These are phyloP conservation scores for Pristionchus maxplancki DNA, from an alignment of 2,888 invertebrate species.

Conservation along the genomic window DNA sequence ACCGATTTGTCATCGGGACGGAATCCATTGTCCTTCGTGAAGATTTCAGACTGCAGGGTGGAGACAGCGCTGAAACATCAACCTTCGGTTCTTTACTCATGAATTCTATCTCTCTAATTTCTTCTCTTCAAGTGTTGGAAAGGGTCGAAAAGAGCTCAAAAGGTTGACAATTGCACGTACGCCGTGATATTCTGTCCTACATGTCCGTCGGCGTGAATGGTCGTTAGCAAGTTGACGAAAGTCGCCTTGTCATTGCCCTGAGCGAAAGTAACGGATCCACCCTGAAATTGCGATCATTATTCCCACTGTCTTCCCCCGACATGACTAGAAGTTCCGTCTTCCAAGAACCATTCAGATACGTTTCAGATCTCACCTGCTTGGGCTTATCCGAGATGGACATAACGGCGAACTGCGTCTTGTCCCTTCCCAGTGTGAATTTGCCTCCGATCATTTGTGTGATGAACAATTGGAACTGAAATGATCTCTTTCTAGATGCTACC, in stretches of 20 bases:
- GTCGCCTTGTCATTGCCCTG: background rate
- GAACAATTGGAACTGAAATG: conserved; percentile 41
- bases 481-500: too few relatives aligned
- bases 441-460: background rate
- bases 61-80: background rate
- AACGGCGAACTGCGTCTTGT: background rate
- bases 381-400: conserved; percentile 17
- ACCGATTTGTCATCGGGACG: background rate
- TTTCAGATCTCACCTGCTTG: background rate
- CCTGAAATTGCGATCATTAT: background rate
- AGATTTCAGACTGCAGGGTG: conserved; percentile 25
- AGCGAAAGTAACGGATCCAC: conserved; percentile 25
- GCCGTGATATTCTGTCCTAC: conserved; percentile 42
- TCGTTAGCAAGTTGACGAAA: background rate
- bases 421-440: background rate
- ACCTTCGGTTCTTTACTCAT: too few relatives aligned
- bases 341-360: background rate
- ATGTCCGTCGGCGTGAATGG: conserved; percentile 11
- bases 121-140: too few relatives aligned
- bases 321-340: too few relatives aligned
- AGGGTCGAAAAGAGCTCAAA: too few relatives aligned
- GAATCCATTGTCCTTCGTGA: conserved; percentile 15
- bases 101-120: too few relatives aligned
- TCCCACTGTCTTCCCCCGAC: too few relatives aligned
- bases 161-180: too few relatives aligned